Percentiles rank a stretch among this genome's conserved stretches.
phyloP scores from a whole-genome alignment of 2,888 invertebrate species.

The Caenorhabditis sinica region DNA sequence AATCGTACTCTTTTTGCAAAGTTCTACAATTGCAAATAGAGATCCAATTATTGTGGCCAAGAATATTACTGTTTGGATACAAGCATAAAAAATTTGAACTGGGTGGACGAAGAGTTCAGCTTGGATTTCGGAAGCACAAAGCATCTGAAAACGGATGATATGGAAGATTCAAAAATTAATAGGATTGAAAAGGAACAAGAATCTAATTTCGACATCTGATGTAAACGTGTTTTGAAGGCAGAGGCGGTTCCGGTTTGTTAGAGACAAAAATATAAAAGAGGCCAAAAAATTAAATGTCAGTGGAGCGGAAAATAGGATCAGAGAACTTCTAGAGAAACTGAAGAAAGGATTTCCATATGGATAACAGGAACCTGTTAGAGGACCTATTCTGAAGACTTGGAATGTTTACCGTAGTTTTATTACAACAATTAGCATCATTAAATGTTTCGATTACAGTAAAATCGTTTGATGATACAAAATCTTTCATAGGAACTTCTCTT shows the following conservation, averaged over 20 bases:
- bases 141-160: constrained; percentile 43
- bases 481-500: no score
- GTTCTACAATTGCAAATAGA: constrained; percentile 30
- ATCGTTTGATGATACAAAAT: no score
- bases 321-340: background rate
- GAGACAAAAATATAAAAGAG: background rate
- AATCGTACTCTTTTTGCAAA: constrained; percentile 40
- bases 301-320: constrained; percentile 20
- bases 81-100: constrained; percentile 42
- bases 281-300: background rate
- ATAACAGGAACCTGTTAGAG: no score
- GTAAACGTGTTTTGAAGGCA: constrained; percentile 14
- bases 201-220: constrained; percentile 30
- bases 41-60: constrained; percentile 36
- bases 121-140: constrained; percentile 44
- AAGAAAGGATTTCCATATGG: no score
- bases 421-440: no score
- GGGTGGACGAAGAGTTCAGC: constrained; percentile 28
- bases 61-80: constrained; percentile 41
- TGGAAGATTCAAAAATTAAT: background rate
- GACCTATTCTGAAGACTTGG: background rate
- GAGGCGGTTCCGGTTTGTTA: constrained; percentile 35
- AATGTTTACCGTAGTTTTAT: no score
- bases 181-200: background rate
- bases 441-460: no score